Percentiles rank a stretch among this genome's conserved stretches.
These are phyloP conservation scores for Fregetta grallaria DNA, from an alignment of 2,113 vertebrate genomes.

Conservation along the genomic window DNA sequence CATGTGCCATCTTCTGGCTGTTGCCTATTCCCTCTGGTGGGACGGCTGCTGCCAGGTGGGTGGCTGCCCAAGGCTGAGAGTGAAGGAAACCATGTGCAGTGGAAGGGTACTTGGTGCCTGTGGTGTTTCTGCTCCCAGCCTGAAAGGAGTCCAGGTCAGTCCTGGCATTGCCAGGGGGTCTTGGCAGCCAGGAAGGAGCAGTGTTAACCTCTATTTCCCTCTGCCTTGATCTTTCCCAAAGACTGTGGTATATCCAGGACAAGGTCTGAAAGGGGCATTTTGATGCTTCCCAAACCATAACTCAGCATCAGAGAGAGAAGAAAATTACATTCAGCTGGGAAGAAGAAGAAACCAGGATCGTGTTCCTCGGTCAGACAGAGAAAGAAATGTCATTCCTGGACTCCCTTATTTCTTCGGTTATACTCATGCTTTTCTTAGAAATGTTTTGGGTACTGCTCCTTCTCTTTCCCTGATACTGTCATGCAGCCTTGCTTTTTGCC, in stretches of 20 bases:
- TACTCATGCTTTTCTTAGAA: background rate
- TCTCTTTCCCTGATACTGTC: background rate
- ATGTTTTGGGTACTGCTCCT: background rate
- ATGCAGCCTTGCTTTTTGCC: background rate
- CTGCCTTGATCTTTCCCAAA: background rate
- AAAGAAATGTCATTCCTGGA: background rate
- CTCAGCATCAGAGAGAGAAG: background rate
- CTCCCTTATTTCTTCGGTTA: background rate
- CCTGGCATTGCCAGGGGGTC: background rate
- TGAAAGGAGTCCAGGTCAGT: background rate
- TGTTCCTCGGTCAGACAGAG: background rate
- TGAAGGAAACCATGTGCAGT: background rate
- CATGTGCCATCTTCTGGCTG: background rate
- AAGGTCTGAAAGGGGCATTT: background rate
- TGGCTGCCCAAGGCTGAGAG: background rate
- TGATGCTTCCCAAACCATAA: background rate
- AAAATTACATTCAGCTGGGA: background rate
- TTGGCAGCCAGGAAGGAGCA: background rate
- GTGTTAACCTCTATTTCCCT: background rate
- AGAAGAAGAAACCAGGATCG: background rate
- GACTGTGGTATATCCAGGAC: background rate
- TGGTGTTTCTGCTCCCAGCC: background rate
- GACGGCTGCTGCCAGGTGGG: fast-evolving
- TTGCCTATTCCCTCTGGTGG: background rate
- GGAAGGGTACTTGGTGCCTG: fast-evolving